Evolutionary conservation across 2,113 vertebrate species (phyloP).

Genomic region (Turdus rufiventris): DNA sequence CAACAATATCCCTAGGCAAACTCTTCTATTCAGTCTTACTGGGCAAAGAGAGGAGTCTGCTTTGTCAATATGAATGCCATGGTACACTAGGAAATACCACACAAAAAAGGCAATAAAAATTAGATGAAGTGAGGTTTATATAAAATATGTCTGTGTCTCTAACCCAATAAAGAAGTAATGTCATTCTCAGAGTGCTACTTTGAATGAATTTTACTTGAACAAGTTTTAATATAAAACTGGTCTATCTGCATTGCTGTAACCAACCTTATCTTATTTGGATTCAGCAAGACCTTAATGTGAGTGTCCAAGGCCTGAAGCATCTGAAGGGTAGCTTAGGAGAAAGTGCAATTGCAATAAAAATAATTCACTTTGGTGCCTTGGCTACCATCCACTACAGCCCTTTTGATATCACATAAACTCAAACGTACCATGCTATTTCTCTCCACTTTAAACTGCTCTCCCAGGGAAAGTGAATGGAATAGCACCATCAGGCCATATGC

Average conservation of each 20-base stretch:
- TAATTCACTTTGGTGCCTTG: slow-evolving; percentile 43
- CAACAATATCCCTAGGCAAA: neutral
- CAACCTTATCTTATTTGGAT: neutral
- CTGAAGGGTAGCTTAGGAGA: slow-evolving; percentile 40
- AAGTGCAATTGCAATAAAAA: slow-evolving; percentile 44
- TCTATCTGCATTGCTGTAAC: neutral
- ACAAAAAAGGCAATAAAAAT: neutral
- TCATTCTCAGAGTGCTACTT: neutral
- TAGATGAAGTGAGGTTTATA: neutral
- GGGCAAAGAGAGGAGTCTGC: neutral
- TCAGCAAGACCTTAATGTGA: slow-evolving; percentile 38
- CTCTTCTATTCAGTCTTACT: neutral
- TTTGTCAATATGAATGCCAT: neutral
- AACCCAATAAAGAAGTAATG: neutral
- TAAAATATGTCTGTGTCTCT: neutral
- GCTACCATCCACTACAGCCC: slow-evolving; percentile 39
- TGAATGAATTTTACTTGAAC: neutral
- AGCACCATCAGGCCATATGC: slow-evolving; percentile 63
- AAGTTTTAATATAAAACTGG: neutral
- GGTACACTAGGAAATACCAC: neutral
- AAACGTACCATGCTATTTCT: slow-evolving; percentile 66
- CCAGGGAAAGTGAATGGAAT: slow-evolving; percentile 38
- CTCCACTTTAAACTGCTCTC: slow-evolving; percentile 53
- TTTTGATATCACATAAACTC: slow-evolving; percentile 71
- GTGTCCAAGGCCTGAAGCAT: neutral